Evolutionary conservation across 2,888 invertebrate species (phyloP).

Genomic region (Tiliacea citrago): DNA sequence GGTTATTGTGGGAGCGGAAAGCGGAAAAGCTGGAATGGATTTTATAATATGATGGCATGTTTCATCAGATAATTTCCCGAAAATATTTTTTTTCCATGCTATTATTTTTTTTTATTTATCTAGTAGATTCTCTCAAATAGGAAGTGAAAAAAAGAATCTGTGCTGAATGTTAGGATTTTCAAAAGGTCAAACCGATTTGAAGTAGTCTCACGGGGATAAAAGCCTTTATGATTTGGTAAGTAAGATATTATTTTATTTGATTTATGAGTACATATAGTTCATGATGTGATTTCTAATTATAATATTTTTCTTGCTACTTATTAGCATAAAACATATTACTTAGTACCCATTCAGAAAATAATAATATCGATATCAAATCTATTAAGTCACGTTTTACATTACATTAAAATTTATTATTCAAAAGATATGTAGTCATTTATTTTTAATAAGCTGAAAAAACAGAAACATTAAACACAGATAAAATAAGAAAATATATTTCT

Average conservation of each 20-base stretch:
- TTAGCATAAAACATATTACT: constrained; percentile 19
- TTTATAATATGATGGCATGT: neutral
- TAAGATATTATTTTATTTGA: constrained; percentile 1
- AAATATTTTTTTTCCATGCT: no score
- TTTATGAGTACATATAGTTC: neutral
- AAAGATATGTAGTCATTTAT: no score
- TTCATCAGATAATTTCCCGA: no score
- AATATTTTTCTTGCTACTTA: constrained; percentile 18
- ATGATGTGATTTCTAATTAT: constrained; percentile 9
- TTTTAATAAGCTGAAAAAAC: no score
- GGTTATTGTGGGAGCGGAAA: constrained; percentile 36
- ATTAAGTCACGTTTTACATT: constrained; percentile 40
- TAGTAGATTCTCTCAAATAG: neutral
- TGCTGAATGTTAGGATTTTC: neutral
- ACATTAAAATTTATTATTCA: neutral
- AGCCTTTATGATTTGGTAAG: neutral
- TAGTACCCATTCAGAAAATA: constrained; percentile 12
- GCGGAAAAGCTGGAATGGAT: neutral
- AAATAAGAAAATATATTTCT: no score
- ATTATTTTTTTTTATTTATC: neutral
- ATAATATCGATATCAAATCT: neutral
- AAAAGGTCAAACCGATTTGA: neutral
- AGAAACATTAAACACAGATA: no score
- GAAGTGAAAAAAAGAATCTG: neutral
- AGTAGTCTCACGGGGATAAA: neutral